Conservation (phyloP, 2,113 vertebrate species). For the Tautogolabrus adspersus region DNA sequence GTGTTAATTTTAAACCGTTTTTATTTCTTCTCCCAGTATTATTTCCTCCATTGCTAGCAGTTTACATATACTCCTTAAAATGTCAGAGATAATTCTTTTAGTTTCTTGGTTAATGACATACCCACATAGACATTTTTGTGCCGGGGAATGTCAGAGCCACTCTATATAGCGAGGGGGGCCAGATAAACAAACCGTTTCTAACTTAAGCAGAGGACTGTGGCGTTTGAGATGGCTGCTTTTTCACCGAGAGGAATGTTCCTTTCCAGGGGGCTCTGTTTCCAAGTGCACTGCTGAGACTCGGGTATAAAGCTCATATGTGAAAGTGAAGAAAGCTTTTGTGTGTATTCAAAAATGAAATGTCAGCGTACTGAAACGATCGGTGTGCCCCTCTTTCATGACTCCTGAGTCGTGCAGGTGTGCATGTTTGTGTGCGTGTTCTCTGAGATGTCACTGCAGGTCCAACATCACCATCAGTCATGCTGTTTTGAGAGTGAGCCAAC, state of each 20-base stretch:
- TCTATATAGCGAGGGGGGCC: slow-evolving; percentile 30
- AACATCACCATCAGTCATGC: slow-evolving; percentile 70
- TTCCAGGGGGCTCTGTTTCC: slow-evolving; percentile 45
- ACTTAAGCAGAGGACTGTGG: slow-evolving; percentile 62
- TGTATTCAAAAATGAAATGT: slow-evolving; percentile 66
- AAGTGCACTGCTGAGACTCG: slow-evolving; percentile 28
- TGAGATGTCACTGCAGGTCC: slow-evolving; percentile 61
- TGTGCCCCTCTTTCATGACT: slow-evolving; percentile 37
- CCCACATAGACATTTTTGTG: slow-evolving; percentile 39
- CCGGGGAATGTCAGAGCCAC: slow-evolving; percentile 48
- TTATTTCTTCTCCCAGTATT: slow-evolving; percentile 1
- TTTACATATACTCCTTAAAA: slow-evolving; percentile 13
- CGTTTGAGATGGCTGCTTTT: slow-evolving; percentile 62
- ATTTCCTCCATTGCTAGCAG: slow-evolving; percentile 11
- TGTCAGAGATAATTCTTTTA: slow-evolving; percentile 41
- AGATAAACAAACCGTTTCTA: slow-evolving; percentile 73
- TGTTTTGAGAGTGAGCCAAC: slow-evolving; percentile 62
- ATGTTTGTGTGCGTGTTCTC: slow-evolving; percentile 30
- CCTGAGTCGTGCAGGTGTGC: slow-evolving; percentile 51
- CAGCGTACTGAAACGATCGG: slow-evolving; percentile 46
- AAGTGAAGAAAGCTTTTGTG: slow-evolving; percentile 61
- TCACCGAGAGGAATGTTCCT: slow-evolving; percentile 73
- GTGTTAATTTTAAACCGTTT: neutral
- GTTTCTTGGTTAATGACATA: slow-evolving; percentile 54
- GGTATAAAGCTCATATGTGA: slow-evolving; percentile 37